Evolutionary conservation across 2,113 vertebrate genomes (phyloP).

Genomic region (Aptenodytes patagonicus): DNA sequence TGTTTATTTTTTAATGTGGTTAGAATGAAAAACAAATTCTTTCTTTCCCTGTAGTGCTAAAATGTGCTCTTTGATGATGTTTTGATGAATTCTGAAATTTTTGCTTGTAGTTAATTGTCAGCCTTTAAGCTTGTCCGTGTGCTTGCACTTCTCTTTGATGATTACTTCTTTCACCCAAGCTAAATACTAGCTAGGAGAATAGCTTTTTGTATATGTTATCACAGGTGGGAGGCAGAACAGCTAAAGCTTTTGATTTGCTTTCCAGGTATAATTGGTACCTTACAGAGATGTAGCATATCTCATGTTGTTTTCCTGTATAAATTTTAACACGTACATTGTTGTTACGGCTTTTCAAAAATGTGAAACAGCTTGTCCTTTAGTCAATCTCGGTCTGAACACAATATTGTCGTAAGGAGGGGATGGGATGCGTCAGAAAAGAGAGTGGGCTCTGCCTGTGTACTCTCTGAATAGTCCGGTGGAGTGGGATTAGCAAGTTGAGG

Average conservation of each 20-base stretch:
- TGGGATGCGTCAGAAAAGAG: not conserved
- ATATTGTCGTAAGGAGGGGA: not conserved
- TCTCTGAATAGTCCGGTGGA: not conserved
- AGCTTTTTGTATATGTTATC: not conserved
- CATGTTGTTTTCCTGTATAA: not conserved
- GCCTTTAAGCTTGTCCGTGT: not conserved
- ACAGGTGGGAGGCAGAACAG: not conserved
- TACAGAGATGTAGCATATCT: not conserved
- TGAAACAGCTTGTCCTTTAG: not conserved
- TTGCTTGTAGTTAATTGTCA: not conserved
- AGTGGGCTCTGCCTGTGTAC: not conserved
- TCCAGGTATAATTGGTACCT: not conserved
- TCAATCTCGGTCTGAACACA: fast-evolving
- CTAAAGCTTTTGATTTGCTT: constrained; percentile 3
- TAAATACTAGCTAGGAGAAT: not conserved
- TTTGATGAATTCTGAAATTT: not conserved
- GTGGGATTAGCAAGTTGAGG: not conserved
- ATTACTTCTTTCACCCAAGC: not conserved
- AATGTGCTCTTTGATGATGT: not conserved
- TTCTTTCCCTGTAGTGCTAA: not conserved
- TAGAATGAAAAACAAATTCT: not conserved
- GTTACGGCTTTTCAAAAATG: not conserved
- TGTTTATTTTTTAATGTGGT: not conserved
- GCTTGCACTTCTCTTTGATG: not conserved
- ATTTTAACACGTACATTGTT: not conserved